Conservation (phyloP, 2,888 invertebrate genomes). For the Leucozona laternaria region DNA sequence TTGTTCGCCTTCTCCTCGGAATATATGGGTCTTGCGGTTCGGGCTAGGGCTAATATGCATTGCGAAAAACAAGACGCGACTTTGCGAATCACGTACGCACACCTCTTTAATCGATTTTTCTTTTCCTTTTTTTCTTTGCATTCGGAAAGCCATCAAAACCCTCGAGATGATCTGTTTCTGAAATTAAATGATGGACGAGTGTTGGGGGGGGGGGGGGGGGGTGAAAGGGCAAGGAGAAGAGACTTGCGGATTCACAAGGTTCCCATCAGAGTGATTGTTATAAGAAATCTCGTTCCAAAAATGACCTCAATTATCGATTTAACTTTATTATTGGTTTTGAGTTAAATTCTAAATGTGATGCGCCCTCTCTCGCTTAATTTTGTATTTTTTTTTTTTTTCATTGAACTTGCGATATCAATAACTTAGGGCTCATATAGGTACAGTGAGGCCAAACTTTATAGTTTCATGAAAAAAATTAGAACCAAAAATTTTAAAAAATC, state of each 20-base stretch:
- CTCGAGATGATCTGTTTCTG: constrained; percentile 17
- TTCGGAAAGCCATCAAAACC: constrained; percentile 39
- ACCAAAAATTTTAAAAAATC: too few species aligned
- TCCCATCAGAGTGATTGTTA: constrained; percentile 49
- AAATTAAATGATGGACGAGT: background rate
- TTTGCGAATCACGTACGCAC: constrained; percentile 59
- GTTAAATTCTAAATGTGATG: constrained; percentile 39
- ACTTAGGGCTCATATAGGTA: background rate
- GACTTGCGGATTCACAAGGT: background rate
- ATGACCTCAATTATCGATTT: constrained; percentile 84
- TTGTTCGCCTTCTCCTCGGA: constrained; percentile 21
- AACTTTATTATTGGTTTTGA: constrained; percentile 84
- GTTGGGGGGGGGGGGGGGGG: too few species aligned
- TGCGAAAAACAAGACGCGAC: constrained; percentile 31
- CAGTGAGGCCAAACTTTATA: background rate
- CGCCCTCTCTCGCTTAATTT: background rate
- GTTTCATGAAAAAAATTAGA: background rate
- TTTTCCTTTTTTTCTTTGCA: background rate
- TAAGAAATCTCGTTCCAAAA: constrained; percentile 69
- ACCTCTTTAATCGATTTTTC: constrained; percentile 60
- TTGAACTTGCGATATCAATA: background rate
- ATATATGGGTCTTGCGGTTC: constrained; percentile 42
- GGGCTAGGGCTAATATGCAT: constrained; percentile 10
- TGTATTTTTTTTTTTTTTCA: constrained; percentile 20
- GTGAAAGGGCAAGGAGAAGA: background rate